phyloP scores from a whole-genome alignment of 2,113 vertebrate species.

The Aviceda subcristata region DNA sequence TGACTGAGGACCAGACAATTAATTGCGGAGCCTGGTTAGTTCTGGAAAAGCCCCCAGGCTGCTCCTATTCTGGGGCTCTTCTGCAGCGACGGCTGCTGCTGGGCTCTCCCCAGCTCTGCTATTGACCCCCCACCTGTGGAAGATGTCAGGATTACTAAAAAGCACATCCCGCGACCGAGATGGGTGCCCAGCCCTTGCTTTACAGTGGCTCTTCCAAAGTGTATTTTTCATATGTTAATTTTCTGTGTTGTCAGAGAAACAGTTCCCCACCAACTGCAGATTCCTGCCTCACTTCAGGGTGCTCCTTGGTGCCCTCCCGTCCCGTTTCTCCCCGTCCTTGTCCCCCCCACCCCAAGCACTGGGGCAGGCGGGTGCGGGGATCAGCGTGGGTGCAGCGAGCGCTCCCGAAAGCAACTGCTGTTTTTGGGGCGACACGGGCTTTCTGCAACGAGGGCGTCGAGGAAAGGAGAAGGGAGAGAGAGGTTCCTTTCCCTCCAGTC shows the following conservation, averaged over 20 bases:
- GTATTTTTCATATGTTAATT: fast-evolving
- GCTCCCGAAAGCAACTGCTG: fast-evolving
- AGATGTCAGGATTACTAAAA: fast-evolving
- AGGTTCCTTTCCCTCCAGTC: background rate
- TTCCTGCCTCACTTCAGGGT: fast-evolving
- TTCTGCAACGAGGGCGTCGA: background rate
- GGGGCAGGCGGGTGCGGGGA: background rate
- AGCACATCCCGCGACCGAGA: fast-evolving
- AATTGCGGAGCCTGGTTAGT: fast-evolving
- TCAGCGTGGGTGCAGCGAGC: fast-evolving
- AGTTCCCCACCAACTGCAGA: background rate
- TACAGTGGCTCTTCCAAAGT: background rate
- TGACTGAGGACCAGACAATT: background rate
- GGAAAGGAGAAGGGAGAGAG: background rate
- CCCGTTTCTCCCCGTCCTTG: fast-evolving
- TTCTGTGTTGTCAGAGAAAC: background rate
- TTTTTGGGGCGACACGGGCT: background rate
- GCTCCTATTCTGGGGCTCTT: background rate
- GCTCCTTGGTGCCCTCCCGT: no score
- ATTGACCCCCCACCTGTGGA: fast-evolving
- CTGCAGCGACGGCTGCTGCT: background rate
- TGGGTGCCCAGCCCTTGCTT: background rate
- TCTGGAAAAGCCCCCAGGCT: background rate
- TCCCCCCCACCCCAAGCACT: fast-evolving
- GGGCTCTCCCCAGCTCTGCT: background rate